These are phyloP conservation scores for Harpalus rufipes DNA, from an alignment of 2,888 invertebrate genomes.

Conservation along the genomic window DNA sequence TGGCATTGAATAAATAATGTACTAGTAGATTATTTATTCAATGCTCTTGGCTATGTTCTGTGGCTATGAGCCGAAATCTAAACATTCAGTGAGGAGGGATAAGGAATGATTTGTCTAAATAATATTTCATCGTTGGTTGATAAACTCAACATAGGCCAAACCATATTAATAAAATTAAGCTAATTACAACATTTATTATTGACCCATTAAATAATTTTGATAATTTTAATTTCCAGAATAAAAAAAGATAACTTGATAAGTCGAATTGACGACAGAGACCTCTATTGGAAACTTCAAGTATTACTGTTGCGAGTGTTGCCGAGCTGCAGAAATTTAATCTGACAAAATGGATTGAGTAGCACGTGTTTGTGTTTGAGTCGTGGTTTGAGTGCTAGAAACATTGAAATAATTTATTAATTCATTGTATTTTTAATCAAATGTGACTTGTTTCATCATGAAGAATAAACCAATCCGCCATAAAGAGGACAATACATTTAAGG, in stretches of 20 bases:
- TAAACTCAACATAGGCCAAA: too few relatives aligned
- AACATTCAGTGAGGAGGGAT: too few relatives aligned
- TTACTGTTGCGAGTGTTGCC: conserved; percentile 5
- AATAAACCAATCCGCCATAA: conserved; percentile 87
- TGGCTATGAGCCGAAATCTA: too few relatives aligned
- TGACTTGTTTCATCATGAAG: conserved; percentile 80
- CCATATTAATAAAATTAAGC: too few relatives aligned
- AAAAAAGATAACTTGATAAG: too few relatives aligned
- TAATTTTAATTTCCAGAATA: background rate
- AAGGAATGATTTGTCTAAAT: too few relatives aligned
- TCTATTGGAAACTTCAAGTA: background rate
- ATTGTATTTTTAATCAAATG: conserved; percentile 7
- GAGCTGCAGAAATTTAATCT: background rate
- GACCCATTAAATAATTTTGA: background rate
- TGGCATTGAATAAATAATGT: too few relatives aligned
- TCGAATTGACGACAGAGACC: background rate
- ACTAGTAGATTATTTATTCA: too few relatives aligned
- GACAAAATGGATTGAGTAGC: conserved; percentile 36
- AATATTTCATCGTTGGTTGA: too few relatives aligned
- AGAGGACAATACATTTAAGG: conserved; percentile 88
- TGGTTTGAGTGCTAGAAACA: background rate
- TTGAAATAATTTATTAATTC: conserved; percentile 18
- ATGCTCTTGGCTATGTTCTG: too few relatives aligned
- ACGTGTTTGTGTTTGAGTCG: conserved; percentile 30
- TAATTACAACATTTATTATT: too few relatives aligned